These are phyloP conservation scores for Pteronotus mesoamericanus DNA, from an alignment of 2,797 vertebrate species.

Conservation along the genomic window DNA sequence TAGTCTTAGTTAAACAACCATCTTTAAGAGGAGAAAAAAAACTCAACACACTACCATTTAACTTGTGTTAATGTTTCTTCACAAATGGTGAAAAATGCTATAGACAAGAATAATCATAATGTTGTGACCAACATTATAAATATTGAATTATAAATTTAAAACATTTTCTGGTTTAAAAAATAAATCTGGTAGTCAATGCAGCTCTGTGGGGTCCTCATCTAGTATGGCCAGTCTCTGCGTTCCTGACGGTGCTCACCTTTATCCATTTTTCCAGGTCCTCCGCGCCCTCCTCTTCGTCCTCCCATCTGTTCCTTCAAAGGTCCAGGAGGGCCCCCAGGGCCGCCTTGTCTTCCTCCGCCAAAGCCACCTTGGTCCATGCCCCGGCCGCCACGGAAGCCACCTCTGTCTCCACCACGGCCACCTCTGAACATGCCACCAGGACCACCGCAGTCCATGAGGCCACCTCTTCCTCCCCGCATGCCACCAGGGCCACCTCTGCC, in stretches of 20 bases:
- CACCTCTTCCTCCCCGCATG: conserved; percentile 92
- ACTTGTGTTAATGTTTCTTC: no score
- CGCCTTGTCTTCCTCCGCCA: conserved; percentile 92
- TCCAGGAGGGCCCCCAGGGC: conserved; percentile 87
- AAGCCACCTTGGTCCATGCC: conserved; percentile 96
- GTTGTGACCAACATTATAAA: no score
- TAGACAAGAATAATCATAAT: no score
- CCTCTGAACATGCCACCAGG: conserved; percentile 92
- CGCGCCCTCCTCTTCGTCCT: conserved; percentile 82
- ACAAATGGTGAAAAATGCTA: no score
- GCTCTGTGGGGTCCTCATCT: conserved; percentile 76
- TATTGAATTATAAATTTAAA: no score
- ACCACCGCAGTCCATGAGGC: conserved; percentile 91
- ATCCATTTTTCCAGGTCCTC: conserved; percentile 94
- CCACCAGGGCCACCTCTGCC: conserved; percentile 92
- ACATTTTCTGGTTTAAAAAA: no score
- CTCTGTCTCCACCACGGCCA: no score
- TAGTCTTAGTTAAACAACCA: no score
- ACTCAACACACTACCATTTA: no score
- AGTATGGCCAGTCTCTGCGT: conserved; percentile 95
- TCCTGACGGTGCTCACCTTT: conserved; percentile 96
- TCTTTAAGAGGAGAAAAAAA: no score
- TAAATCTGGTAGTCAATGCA: conserved; percentile 88
- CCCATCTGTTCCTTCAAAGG: conserved; percentile 95
- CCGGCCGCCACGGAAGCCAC: conserved; percentile 91